Evolutionary conservation across 2,797 vertebrate species (phyloP).

Genomic region (Channallabes apus): DNA sequence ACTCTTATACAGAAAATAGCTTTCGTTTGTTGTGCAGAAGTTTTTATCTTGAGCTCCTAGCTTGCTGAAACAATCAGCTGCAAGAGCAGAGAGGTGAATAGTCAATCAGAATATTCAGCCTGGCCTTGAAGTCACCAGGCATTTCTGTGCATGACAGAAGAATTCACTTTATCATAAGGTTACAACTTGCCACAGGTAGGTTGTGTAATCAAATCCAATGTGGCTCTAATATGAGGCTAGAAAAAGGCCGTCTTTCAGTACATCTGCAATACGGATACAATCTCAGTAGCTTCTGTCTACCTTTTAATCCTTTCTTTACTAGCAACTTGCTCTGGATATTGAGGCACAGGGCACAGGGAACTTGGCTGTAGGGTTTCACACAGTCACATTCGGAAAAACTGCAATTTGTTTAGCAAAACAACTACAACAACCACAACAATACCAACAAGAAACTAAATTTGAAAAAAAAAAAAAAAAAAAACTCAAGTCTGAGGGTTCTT

Average conservation of each 20-base stretch:
- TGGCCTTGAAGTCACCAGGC: conserved; percentile 57
- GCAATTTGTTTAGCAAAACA: conserved; percentile 26
- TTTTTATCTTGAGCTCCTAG: conserved; percentile 33
- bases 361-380: not conserved
- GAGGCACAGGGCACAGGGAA: not conserved
- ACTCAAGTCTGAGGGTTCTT: not conserved
- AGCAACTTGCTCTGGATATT: not conserved
- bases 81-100: conserved; percentile 55
- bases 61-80: conserved; percentile 48
- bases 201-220: conserved; percentile 64
- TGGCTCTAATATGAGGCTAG: conserved; percentile 30
- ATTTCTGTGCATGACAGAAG: conserved; percentile 48
- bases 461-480: not conserved
- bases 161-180: conserved; percentile 64
- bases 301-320: not conserved
- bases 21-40: conserved; percentile 5
- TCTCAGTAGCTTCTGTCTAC: not conserved
- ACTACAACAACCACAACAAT: not conserved
- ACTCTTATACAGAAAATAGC: not conserved
- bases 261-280: not conserved
- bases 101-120: conserved; percentile 60
- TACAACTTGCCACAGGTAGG: conserved; percentile 51
- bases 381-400: conserved; percentile 20
- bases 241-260: not conserved
- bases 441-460: not conserved